These are phyloP conservation scores for Cryptus armator DNA, from an alignment of 2,888 invertebrate genomes.

Conservation along the genomic window DNA sequence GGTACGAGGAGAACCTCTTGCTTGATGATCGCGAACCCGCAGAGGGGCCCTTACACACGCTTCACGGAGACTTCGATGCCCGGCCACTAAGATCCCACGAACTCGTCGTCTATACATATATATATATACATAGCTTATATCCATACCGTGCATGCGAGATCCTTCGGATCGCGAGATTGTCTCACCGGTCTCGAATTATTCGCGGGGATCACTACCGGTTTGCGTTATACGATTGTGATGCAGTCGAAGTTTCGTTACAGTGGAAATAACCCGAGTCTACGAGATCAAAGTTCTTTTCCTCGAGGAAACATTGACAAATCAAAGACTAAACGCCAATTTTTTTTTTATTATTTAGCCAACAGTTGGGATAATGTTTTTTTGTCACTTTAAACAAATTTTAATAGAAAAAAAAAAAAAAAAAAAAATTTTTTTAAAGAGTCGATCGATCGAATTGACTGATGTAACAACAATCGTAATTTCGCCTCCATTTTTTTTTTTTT, in stretches of 20 bases:
- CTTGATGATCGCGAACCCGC: constrained; percentile 50
- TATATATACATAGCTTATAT: background rate
- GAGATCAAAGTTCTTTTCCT: background rate
- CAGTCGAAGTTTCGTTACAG: background rate
- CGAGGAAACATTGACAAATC: background rate
- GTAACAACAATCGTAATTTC: too few relatives aligned
- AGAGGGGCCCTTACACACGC: constrained; percentile 43
- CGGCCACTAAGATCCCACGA: constrained; percentile 61
- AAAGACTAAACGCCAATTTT: background rate
- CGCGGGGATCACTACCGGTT: constrained; percentile 51
- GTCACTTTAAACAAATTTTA: too few relatives aligned
- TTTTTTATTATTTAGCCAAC: too few relatives aligned
- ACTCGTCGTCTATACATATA: constrained; percentile 2
- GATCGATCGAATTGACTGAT: too few relatives aligned
- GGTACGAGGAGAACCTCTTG: constrained; percentile 40
- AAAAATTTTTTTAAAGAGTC: background rate
- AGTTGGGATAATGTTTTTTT: too few relatives aligned
- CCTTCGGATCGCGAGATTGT: constrained; percentile 40
- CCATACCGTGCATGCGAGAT: background rate
- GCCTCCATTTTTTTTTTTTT: background rate
- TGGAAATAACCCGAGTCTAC: background rate
- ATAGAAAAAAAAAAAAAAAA: background rate
- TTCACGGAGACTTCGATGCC: constrained; percentile 71
- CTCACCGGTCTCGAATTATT: constrained; percentile 43
- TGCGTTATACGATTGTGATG: background rate